A percentile compares a stretch with the other conserved stretches of the same genome.
phyloP scores from a whole-genome alignment of 2,888 invertebrate genomes.

The Drosophila kambysellisi region DNA sequence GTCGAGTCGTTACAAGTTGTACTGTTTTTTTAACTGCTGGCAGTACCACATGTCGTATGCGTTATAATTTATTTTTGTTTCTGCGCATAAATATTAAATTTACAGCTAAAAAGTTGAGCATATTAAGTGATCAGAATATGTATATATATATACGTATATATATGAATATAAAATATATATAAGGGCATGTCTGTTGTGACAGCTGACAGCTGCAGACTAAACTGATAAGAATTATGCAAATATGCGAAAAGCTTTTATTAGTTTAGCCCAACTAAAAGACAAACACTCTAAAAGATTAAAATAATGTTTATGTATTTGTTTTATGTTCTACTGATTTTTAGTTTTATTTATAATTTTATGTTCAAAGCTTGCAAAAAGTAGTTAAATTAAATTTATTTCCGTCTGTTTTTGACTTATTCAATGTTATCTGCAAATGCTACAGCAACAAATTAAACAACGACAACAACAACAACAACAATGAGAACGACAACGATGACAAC shows the following conservation, averaged over 20 bases:
- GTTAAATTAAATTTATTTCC: neutral
- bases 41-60: conserved; percentile 28
- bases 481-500: conserved; percentile 14
- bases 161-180: neutral
- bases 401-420: neutral
- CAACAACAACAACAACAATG: conserved; percentile 8
- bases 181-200: neutral
- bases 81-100: neutral
- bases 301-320: neutral
- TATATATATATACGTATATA: neutral
- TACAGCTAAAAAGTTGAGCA: neutral
- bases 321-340: neutral
- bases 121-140: neutral
- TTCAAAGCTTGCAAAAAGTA: neutral
- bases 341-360: neutral
- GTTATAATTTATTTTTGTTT: conserved; percentile 6
- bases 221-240: neutral
- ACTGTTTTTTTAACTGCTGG: neutral
- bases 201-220: neutral
- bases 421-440: neutral
- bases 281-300: neutral
- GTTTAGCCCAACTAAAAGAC: neutral
- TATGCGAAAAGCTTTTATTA: neutral
- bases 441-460: neutral
- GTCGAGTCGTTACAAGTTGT: neutral